Percentiles rank a stretch among this genome's conserved stretches.
These are phyloP conservation scores for Hedychridium roseum DNA, from an alignment of 2,888 invertebrate genomes.

Conservation along the genomic window DNA sequence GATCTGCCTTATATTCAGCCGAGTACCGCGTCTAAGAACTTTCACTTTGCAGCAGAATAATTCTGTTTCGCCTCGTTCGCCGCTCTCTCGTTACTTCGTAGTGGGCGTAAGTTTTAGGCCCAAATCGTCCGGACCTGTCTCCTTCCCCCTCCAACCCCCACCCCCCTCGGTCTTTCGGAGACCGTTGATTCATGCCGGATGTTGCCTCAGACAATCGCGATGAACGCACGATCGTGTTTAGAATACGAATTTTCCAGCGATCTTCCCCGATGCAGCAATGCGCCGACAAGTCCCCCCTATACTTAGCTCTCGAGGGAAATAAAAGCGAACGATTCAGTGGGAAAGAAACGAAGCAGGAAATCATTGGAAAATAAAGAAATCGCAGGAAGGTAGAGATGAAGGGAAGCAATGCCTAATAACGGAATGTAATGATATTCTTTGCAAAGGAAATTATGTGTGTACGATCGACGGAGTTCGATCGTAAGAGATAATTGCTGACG, in stretches of 20 bases:
- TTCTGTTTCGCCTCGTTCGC: conserved; percentile 46
- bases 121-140: no score
- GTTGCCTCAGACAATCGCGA: conserved; percentile 54
- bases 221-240: conserved; percentile 42
- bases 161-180: conserved; percentile 52
- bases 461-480: no score
- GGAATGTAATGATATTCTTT: background rate
- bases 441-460: background rate
- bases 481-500: no score
- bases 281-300: conserved; percentile 15
- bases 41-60: conserved; percentile 49
- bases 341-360: no score
- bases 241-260: conserved; percentile 44
- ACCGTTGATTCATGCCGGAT: conserved; percentile 63
- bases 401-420: background rate
- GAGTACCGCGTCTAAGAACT: conserved; percentile 31
- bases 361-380: no score
- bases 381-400: background rate
- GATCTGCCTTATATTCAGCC: conserved; percentile 23
- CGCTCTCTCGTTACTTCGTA: conserved; percentile 32
- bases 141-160: no score
- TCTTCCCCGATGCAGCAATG: conserved; percentile 15
- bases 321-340: no score
- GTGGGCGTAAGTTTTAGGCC: conserved; percentile 47
- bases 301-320: background rate